Evolutionary conservation across 2,888 invertebrate genomes (phyloP), one percentile per base, ranked within the genome.

Genomic region (Eristalinus aeneus): DNA sequence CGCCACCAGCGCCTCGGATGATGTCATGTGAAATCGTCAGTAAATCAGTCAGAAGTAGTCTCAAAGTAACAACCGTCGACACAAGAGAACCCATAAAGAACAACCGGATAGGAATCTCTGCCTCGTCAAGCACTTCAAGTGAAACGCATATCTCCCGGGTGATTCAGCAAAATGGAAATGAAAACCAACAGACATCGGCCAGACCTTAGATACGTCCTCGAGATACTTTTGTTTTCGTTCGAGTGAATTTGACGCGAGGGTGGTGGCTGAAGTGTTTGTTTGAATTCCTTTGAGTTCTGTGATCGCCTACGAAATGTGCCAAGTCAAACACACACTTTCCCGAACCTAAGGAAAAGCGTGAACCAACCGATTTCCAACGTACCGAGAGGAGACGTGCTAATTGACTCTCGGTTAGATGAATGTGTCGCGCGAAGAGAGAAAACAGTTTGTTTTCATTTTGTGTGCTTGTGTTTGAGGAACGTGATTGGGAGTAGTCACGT

Each of bases 401-500:
- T 46, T 46, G 46, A 16, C 46, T 16, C n/a, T 27, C 27, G 27
- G 46, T 46, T 8, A 46, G 46, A 46, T 16, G 46, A 46, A 46
- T 16, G 46, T 46, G 16, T 16, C 5, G 46, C 16, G 34, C 9
- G 10, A 10, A 6, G 34, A 34, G 46, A 46, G 46, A 46, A 46
- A 46, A 46, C 46, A 8, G 46, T 46, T 46, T 46, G 46, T 46
- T 46, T 46, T n/a, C 46, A 46, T 46, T 83, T 78, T 74, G 27
- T 27, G 27, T 27, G 27, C 5, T 27, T n/a, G 39, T 12, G n/a
- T 3, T 84, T 84, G 31, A 27, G 53, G 69, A 65, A 84, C 83
- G 83, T 84, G 83, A 84, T 74, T 79, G 64, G 71, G 71, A 65
- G 60, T 32, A 75, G 54, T 79, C 69, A 79, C 83, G 83, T 84